A percentile compares a stretch with the other conserved stretches of the same genome.
Evolutionary conservation across 1,140 invertebrate genomes (phyloP).

Genomic region (Nephotettix cincticeps): DNA sequence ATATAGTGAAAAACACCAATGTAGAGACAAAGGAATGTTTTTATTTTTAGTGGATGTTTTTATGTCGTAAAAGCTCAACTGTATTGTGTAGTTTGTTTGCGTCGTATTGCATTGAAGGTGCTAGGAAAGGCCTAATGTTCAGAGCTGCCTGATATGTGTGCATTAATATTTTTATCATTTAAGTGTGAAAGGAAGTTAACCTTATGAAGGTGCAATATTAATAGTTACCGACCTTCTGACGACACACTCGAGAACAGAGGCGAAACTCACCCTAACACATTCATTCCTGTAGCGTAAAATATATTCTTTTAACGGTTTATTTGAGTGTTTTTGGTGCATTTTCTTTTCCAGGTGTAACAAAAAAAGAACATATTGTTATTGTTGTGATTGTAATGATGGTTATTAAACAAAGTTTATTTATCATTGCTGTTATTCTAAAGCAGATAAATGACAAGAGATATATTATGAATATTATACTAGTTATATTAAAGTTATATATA

Average conservation of each 20-base stretch:
- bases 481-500: constrained; percentile 22
- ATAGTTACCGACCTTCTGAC: constrained; percentile 21
- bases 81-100: background rate
- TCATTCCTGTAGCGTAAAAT: constrained; percentile 6
- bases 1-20: background rate
- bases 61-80: background rate
- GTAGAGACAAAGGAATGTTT: background rate
- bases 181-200: constrained; percentile 18
- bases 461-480: constrained; percentile 24
- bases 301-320: background rate
- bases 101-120: background rate
- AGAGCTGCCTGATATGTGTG: constrained; percentile 21
- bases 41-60: background rate
- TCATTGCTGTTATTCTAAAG: constrained; percentile 24
- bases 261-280: background rate
- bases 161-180: constrained; percentile 12
- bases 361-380: constrained; percentile 13
- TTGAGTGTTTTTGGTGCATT: constrained; percentile 11
- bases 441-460: constrained; percentile 26
- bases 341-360: constrained; percentile 15
- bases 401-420: constrained; percentile 19
- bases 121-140: background rate
- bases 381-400: constrained; percentile 11
- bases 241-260: background rate
- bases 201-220: constrained; percentile 26